Conservation (phyloP, 2,113 vertebrate species). For the Lagopus leucura region DNA sequence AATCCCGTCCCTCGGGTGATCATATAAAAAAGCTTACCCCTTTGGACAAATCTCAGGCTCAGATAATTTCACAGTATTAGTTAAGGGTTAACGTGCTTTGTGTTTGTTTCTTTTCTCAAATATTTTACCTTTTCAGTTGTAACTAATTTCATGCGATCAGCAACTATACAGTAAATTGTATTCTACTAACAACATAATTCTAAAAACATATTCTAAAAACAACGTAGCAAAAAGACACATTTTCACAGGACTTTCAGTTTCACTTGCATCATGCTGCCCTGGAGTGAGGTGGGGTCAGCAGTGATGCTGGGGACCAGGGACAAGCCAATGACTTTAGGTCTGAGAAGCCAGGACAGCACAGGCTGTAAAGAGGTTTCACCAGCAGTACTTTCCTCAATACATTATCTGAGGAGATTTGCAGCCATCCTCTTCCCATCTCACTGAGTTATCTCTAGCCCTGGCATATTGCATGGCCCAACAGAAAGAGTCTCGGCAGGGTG, state of each 20-base stretch:
- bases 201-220: background rate
- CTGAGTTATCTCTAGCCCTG: background rate
- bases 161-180: background rate
- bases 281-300: background rate
- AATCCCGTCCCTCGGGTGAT: background rate
- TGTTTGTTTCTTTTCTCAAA: background rate
- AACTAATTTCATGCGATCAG: background rate
- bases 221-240: background rate
- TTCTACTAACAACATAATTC: background rate
- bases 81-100: background rate
- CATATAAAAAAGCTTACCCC: background rate
- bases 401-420: background rate
- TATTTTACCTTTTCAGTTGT: background rate
- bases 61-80: background rate
- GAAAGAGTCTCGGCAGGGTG: rapidly evolving
- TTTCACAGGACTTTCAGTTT: background rate
- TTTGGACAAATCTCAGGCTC: background rate
- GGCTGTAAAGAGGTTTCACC: background rate
- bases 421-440: background rate
- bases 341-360: background rate
- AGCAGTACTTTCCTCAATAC: background rate
- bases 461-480: background rate
- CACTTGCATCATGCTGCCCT: rapidly evolving
- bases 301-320: rapidly evolving
- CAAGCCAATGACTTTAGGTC: rapidly evolving